A percentile compares a stretch with the other conserved stretches of the same genome.
Conservation (phyloP, 1,140 invertebrate species). For the Drosophila chauvacae region DNA sequence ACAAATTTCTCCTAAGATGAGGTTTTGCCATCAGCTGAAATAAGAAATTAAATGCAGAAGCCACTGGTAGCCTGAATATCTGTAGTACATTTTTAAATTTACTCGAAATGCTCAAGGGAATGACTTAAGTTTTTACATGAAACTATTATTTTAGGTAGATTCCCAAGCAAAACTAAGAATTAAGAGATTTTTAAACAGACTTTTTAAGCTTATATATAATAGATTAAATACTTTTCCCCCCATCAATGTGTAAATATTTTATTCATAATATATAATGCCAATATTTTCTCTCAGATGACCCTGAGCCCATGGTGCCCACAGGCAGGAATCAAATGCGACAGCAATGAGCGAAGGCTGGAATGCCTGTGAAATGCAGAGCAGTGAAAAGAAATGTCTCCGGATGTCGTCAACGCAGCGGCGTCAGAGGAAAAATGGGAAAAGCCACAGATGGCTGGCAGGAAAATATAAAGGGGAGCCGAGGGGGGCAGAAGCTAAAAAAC, state of each 20-base stretch:
- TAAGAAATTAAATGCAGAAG: too few relatives aligned
- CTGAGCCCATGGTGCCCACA: slow-evolving; percentile 38
- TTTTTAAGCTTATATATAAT: neutral
- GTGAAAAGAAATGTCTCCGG: slow-evolving; percentile 65
- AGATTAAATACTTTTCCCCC: neutral
- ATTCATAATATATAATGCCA: neutral
- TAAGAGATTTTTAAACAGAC: neutral
- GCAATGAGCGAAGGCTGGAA: slow-evolving; percentile 37
- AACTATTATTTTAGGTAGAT: neutral
- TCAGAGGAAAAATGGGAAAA: slow-evolving; percentile 34
- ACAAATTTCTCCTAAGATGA: too few relatives aligned
- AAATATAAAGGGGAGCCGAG: neutral
- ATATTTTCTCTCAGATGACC: slow-evolving; percentile 33
- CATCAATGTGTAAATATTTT: neutral
- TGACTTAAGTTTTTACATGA: neutral
- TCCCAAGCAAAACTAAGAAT: neutral
- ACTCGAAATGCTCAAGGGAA: neutral
- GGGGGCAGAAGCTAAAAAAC: neutral
- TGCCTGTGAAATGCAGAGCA: slow-evolving; percentile 38
- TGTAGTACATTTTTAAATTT: neutral
- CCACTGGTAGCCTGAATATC: neutral
- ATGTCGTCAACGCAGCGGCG: slow-evolving; percentile 53
- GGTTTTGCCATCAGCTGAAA: too few relatives aligned
- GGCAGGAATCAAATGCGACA: slow-evolving; percentile 47
- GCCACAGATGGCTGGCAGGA: slow-evolving; percentile 36